Evolutionary conservation across 2,113 vertebrate genomes (phyloP).

Genomic region (Notothenia coriiceps): DNA sequence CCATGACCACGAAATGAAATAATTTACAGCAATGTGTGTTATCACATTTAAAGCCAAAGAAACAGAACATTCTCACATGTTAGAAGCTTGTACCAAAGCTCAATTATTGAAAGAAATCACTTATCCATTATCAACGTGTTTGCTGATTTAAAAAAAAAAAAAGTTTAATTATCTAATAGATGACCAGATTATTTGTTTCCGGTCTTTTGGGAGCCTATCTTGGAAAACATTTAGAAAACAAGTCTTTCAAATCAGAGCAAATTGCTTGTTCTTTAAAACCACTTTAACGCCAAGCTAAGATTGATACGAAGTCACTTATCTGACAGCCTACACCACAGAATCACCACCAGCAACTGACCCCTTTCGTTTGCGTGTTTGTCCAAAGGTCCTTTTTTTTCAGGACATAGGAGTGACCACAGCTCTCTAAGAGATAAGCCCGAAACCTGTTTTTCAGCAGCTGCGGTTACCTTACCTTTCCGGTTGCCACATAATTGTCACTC

Average conservation of each 20-base stretch:
- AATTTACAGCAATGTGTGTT: background rate
- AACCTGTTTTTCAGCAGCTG: slow-evolving; percentile 22
- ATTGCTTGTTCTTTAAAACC: slow-evolving; percentile 42
- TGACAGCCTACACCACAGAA: slow-evolving; percentile 52
- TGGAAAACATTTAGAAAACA: background rate
- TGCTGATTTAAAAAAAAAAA: background rate
- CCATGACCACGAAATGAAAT: slow-evolving; percentile 22
- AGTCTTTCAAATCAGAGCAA: slow-evolving; percentile 31
- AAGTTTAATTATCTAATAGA: background rate
- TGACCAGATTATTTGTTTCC: background rate
- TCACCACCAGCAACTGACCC: slow-evolving; percentile 28
- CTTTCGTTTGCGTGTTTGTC: slow-evolving; percentile 46
- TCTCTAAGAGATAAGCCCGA: slow-evolving; percentile 22
- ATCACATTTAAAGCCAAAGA: too few relatives aligned
- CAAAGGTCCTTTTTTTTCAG: slow-evolving; percentile 7
- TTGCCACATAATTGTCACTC: slow-evolving; percentile 74
- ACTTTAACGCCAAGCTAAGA: slow-evolving; percentile 52
- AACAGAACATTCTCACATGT: background rate
- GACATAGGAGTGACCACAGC: background rate
- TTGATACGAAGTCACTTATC: slow-evolving; percentile 72
- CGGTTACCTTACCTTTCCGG: slow-evolving; percentile 59
- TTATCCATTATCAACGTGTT: background rate
- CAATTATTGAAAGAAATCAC: too few relatives aligned
- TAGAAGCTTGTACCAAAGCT: background rate
- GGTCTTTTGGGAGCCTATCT: background rate